Evolutionary conservation across 2,113 vertebrate genomes (phyloP).

Genomic region (Tachuris rubrigastra): DNA sequence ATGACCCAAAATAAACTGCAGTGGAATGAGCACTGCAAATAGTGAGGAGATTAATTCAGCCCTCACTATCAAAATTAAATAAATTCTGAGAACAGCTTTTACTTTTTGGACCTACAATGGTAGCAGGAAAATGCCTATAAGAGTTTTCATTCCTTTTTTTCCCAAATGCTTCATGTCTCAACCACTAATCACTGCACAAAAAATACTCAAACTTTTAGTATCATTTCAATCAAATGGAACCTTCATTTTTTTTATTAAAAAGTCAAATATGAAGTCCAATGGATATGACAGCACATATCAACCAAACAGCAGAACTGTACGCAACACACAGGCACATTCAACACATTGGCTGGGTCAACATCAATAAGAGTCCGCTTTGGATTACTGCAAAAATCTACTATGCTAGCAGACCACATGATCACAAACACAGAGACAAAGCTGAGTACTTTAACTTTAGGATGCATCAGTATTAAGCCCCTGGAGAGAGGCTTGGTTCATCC

Average conservation of each 20-base stretch:
- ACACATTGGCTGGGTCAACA: background rate
- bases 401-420: background rate
- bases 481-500: background rate
- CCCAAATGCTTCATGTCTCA: background rate
- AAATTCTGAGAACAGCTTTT: background rate
- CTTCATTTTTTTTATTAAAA: background rate
- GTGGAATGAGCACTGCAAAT: conserved; percentile 40
- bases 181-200: background rate
- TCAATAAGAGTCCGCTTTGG: background rate
- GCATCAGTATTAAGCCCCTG: background rate
- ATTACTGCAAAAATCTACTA: background rate
- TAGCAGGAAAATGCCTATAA: background rate
- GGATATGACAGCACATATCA: background rate
- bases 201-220: background rate
- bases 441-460: background rate
- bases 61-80: background rate
- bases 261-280: background rate
- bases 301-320: background rate
- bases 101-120: background rate
- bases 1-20: conserved; percentile 60
- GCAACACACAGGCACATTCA: background rate
- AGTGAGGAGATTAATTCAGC: background rate
- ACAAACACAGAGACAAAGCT: background rate
- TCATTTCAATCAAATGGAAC: background rate
- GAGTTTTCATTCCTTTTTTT: background rate